Percentiles rank a stretch among this genome's conserved stretches.
phyloP scores from a whole-genome alignment of 2,888 invertebrate genomes.

The Herminia tarsipennalis region DNA sequence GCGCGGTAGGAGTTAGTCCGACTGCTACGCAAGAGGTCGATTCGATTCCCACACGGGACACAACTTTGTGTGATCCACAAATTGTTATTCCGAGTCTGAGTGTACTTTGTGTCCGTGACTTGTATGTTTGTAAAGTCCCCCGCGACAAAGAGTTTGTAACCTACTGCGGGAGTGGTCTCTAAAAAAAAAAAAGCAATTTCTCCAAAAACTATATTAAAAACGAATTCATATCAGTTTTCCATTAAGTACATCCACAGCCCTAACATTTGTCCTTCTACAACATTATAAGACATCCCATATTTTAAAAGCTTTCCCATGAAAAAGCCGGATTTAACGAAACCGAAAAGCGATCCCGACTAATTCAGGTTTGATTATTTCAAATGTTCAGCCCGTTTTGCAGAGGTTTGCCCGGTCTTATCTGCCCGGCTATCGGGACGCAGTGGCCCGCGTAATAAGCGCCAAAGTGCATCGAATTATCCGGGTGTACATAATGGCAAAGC shows the following conservation, averaged over 20 bases:
- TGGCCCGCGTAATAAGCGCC: conserved; percentile 59
- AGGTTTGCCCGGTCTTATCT: conserved; percentile 22
- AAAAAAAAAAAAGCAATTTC: no score
- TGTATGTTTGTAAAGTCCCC: no score
- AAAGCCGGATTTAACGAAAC: not conserved
- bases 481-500: conserved; percentile 16
- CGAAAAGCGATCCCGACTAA: conserved; percentile 13
- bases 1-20: no score
- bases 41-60: no score
- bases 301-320: not conserved
- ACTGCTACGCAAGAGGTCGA: no score
- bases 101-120: no score
- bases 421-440: conserved; percentile 47
- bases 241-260: no score
- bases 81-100: no score
- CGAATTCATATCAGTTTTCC: not conserved
- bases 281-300: not conserved
- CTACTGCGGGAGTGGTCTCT: no score
- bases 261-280: not conserved
- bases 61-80: no score
- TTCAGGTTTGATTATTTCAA: conserved; percentile 30
- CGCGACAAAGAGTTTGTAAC: no score
- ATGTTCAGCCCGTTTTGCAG: conserved; percentile 18
- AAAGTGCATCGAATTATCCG: conserved; percentile 53
- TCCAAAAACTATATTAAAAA: no score